phyloP scores from a whole-genome alignment of 2,888 invertebrate species.

The Rhamphomyia laevipes region DNA sequence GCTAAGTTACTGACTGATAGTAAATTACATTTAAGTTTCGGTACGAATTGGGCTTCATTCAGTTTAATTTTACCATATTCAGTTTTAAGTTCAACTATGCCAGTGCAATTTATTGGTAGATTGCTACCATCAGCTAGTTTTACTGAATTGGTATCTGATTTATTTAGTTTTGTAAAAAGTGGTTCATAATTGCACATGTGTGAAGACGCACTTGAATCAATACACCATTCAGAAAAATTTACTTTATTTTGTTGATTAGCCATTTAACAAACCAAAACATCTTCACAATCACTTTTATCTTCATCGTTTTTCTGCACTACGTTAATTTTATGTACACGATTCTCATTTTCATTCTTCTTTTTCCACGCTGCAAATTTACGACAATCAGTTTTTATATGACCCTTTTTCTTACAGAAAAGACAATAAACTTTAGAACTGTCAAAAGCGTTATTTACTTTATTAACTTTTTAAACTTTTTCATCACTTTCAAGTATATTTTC shows the following conservation, averaged over 20 bases:
- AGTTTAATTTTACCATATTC: conserved; percentile 1
- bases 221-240: conserved; percentile 9
- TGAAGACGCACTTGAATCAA: conserved; percentile 16
- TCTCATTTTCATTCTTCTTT: conserved; percentile 3
- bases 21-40: conserved; percentile 12
- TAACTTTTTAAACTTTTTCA: conserved; percentile 1
- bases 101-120: conserved; percentile 9
- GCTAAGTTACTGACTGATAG: conserved; percentile 8
- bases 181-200: conserved; percentile 12
- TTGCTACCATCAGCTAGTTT: conserved; percentile 13
- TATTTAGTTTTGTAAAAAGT: conserved; percentile 11
- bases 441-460: background rate
- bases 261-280: background rate
- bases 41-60: conserved; percentile 14
- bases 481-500: background rate
- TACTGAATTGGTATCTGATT: conserved; percentile 9
- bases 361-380: conserved; percentile 10
- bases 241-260: background rate
- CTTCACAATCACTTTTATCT: background rate
- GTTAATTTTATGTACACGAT: background rate
- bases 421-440: background rate
- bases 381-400: conserved; percentile 13
- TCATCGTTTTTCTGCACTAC: background rate
- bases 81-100: conserved; percentile 5
- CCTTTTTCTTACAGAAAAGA: conserved; percentile 10